A percentile compares a stretch with the other conserved stretches of the same genome.
Evolutionary conservation across 2,888 invertebrate genomes (phyloP).

Genomic region (Zygothrica quintamaculata): DNA sequence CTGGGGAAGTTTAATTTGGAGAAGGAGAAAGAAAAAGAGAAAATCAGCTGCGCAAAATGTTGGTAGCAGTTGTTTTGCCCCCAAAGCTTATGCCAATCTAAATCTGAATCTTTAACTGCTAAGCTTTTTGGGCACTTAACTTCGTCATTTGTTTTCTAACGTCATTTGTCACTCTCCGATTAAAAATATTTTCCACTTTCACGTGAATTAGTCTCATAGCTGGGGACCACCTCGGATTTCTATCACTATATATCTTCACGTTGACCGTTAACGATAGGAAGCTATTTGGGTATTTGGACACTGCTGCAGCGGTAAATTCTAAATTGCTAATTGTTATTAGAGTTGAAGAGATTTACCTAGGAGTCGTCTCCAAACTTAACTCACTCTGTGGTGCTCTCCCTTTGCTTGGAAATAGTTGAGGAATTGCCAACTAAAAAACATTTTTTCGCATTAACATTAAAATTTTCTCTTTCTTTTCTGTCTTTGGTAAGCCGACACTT

Average conservation of each 20-base stretch:
- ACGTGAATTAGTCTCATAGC: slow-evolving; percentile 44
- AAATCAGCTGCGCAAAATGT: no score
- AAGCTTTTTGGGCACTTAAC: background rate
- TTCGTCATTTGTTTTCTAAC: slow-evolving; percentile 36
- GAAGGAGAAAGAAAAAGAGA: no score
- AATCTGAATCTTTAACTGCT: slow-evolving; percentile 33
- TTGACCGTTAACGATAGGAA: slow-evolving; percentile 17
- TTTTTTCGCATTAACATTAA: slow-evolving; percentile 39
- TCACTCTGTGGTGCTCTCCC: no score
- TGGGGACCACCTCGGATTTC: slow-evolving; percentile 28
- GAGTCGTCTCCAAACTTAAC: background rate
- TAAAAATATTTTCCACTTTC: slow-evolving; percentile 62
- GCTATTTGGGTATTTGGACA: slow-evolving; percentile 6
- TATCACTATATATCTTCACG: background rate
- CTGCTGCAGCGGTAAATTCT: slow-evolving; percentile 14
- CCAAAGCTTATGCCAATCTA: slow-evolving; percentile 3
- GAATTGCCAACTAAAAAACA: slow-evolving; percentile 3
- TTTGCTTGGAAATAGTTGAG: background rate
- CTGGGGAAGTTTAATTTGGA: no score
- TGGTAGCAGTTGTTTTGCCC: slow-evolving; percentile 17
- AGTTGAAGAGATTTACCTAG: slow-evolving; percentile 16
- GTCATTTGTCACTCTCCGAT: slow-evolving; percentile 44
- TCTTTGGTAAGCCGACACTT: slow-evolving; percentile 49
- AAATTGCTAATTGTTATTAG: slow-evolving; percentile 42
- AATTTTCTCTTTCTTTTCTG: slow-evolving; percentile 36